phyloP scores from a whole-genome alignment of 2,113 vertebrate species.

The Chrysochloris asiatica region DNA sequence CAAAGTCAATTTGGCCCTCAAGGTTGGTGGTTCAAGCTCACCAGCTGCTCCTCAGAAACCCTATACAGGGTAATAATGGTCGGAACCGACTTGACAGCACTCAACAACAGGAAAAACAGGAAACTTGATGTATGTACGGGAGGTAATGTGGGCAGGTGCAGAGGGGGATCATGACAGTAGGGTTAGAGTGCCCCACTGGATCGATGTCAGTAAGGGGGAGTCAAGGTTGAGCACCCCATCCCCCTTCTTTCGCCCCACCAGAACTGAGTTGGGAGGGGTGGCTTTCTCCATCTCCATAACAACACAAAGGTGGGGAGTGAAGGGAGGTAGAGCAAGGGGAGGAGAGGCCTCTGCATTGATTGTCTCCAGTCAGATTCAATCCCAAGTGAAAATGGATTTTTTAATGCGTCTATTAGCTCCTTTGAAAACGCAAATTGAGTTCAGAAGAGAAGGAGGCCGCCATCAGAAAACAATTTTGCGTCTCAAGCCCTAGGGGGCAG shows the following conservation, averaged over 20 bases:
- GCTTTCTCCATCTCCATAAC: slow-evolving; percentile 77
- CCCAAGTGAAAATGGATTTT: slow-evolving; percentile 88
- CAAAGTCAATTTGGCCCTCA: too few relatives aligned
- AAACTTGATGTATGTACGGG: too few relatives aligned
- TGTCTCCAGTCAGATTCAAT: slow-evolving; percentile 86
- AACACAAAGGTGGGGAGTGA: background rate
- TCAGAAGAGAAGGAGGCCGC: slow-evolving; percentile 79
- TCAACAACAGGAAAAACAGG: too few relatives aligned
- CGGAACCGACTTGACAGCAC: too few relatives aligned
- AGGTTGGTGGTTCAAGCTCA: too few relatives aligned
- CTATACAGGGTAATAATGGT: too few relatives aligned
- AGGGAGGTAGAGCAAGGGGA: background rate
- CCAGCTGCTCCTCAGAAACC: too few relatives aligned
- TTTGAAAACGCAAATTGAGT: slow-evolving; percentile 89
- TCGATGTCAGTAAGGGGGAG: background rate
- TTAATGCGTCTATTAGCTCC: slow-evolving; percentile 88
- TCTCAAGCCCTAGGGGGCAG: slow-evolving; percentile 28
- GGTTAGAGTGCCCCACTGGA: background rate
- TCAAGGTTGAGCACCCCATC: background rate
- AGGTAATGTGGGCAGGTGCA: fast-evolving
- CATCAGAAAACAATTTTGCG: slow-evolving; percentile 83
- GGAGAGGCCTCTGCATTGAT: slow-evolving; percentile 78
- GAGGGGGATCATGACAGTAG: fast-evolving
- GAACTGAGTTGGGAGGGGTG: fast-evolving
- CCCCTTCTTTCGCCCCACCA: background rate